A percentile compares a stretch with the other conserved stretches of the same genome.
These are phyloP conservation scores for Hystrix cristata DNA, from an alignment of 2,113 vertebrate genomes.

Conservation along the genomic window DNA sequence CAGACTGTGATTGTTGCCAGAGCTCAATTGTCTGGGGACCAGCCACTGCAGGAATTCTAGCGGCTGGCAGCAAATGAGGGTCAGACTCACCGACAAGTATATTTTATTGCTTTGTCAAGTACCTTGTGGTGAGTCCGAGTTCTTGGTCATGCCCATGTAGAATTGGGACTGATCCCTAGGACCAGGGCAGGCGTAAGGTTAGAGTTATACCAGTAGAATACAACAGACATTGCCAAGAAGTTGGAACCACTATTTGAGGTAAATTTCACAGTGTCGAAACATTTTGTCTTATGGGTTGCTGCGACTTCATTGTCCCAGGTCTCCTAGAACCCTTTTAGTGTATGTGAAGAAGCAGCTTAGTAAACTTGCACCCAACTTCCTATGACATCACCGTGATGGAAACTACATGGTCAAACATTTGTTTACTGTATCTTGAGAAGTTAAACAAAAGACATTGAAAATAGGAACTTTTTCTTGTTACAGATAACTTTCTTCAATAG, in stretches of 20 bases:
- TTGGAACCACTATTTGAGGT: background rate
- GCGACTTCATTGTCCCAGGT: background rate
- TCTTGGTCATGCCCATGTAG: background rate
- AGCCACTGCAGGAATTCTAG: background rate
- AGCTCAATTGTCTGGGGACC: background rate
- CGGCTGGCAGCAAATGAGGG: background rate
- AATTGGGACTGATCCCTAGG: background rate
- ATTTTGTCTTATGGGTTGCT: background rate
- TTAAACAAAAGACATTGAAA: background rate
- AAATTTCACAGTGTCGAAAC: background rate
- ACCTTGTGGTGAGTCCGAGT: background rate
- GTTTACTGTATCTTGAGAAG: background rate
- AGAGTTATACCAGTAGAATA: background rate
- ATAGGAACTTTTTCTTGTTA: background rate
- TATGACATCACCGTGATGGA: background rate
- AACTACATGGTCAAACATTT: background rate
- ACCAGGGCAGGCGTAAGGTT: accelerated
- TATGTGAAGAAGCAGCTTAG: background rate
- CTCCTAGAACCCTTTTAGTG: background rate
- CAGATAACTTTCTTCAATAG: background rate
- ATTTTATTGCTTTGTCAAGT: background rate
- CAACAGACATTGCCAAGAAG: background rate
- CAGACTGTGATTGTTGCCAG: background rate
- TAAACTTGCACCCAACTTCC: background rate
- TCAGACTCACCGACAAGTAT: background rate